phyloP scores from a whole-genome alignment of 2,113 vertebrate genomes.

The Alaudala cheleensis region DNA sequence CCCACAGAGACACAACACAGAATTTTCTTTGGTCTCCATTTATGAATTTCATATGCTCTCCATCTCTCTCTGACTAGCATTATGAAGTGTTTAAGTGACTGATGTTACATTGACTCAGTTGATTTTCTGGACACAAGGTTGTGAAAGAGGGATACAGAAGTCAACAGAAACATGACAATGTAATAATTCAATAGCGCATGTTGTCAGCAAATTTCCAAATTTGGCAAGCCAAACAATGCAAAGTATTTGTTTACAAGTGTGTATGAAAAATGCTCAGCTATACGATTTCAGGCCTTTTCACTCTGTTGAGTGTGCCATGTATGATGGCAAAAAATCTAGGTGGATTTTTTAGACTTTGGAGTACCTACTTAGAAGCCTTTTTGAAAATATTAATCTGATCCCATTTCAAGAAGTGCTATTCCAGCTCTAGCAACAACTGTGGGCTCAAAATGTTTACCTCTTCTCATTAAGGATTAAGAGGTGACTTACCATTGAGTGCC shows the following conservation, averaged over 20 bases:
- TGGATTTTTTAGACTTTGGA: neutral
- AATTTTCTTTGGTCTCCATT: neutral
- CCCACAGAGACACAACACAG: neutral
- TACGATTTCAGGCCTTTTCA: neutral
- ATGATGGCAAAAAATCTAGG: neutral
- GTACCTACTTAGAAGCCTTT: neutral
- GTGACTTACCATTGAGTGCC: neutral
- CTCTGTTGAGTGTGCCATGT: neutral
- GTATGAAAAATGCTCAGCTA: neutral
- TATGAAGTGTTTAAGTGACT: neutral
- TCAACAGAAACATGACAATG: conserved; percentile 6
- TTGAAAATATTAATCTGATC: neutral
- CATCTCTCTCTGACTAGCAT: neutral
- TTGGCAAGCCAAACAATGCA: neutral
- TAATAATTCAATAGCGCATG: conserved; percentile 24
- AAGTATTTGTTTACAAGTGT: neutral
- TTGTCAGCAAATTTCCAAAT: conserved; percentile 38
- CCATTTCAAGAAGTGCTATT: neutral
- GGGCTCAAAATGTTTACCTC: neutral
- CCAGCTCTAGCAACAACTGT: neutral
- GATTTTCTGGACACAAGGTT: neutral
- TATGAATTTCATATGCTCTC: neutral
- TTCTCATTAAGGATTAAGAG: neutral
- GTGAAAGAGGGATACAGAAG: neutral
- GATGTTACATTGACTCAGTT: conserved; percentile 1